Conservation (phyloP, 30 jellyfish, hydroid and myxozoan genomes). For the Chironex yamaguchii region DNA sequence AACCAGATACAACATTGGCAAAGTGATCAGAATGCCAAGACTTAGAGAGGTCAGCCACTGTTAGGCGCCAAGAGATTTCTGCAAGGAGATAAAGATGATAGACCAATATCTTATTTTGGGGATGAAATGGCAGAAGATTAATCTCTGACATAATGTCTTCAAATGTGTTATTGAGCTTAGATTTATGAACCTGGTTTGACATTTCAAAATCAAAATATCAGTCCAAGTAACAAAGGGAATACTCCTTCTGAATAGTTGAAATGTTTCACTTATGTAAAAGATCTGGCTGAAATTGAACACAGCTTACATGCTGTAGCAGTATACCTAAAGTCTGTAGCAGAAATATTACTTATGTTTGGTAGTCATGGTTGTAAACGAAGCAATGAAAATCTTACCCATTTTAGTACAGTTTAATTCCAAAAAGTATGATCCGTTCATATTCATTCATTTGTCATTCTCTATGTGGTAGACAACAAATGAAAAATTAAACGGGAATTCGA, state of each 20-base stretch:
- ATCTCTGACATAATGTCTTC: background rate
- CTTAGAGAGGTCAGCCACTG: slow-evolving; percentile 28
- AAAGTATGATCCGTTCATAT: too few relatives aligned
- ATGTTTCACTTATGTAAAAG: background rate
- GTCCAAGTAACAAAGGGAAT: slow-evolving; percentile 4
- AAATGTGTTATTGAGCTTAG: background rate
- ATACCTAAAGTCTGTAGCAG: slow-evolving; percentile 15
- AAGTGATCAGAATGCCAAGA: background rate
- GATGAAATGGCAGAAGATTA: slow-evolving; percentile 4
- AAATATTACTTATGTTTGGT: too few relatives aligned
- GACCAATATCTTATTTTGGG: background rate
- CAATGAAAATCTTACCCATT: too few relatives aligned
- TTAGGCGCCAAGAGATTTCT: slow-evolving; percentile 13
- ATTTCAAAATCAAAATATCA: slow-evolving; percentile 6
- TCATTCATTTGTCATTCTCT: too few relatives aligned
- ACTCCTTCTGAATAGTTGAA: background rate
- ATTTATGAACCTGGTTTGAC: background rate
- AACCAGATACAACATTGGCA: background rate
- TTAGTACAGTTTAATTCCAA: too few relatives aligned
- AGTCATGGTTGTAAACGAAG: too few relatives aligned
- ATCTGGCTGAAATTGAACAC: slow-evolving; percentile 3
- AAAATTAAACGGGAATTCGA: too few relatives aligned
- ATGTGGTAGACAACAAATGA: too few relatives aligned
- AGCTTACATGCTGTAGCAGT: background rate
- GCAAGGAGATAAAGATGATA: too few relatives aligned